Evolutionary conservation across 2,113 vertebrate genomes (phyloP).

Genomic region (Lepus americanus): DNA sequence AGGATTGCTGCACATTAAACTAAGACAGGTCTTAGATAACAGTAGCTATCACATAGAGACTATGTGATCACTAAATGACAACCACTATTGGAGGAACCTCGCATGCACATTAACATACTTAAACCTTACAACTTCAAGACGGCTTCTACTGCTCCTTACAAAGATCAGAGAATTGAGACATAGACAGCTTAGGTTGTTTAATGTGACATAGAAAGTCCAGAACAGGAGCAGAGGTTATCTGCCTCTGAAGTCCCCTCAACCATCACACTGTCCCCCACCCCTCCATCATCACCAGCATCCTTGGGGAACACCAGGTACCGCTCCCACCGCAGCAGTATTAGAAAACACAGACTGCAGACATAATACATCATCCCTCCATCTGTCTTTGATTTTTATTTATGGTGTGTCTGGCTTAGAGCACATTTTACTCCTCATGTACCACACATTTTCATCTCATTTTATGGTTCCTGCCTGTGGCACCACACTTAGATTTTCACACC

Average conservation of each 20-base stretch:
- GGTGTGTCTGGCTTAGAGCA: neutral
- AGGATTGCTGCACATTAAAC: neutral
- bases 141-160: neutral
- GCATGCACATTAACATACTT: neutral
- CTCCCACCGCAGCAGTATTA: neutral
- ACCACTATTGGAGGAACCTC: neutral
- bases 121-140: neutral
- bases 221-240: neutral
- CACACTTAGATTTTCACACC: neutral
- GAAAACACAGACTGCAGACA: neutral
- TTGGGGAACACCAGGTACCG: neutral
- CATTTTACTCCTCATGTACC: neutral
- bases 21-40: slow-evolving; percentile 24
- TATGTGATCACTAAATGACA: neutral
- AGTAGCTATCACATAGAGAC: neutral
- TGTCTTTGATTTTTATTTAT: slow-evolving; percentile 30
- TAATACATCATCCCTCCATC: neutral
- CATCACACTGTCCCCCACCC: neutral
- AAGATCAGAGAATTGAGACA: neutral
- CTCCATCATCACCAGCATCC: neutral
- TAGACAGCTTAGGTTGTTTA: neutral
- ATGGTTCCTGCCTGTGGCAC: neutral
- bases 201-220: neutral
- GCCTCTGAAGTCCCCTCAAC: neutral
- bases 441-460: neutral